These are phyloP conservation scores for Orthosia gothica DNA, from an alignment of 2,888 invertebrate genomes.

Conservation along the genomic window DNA sequence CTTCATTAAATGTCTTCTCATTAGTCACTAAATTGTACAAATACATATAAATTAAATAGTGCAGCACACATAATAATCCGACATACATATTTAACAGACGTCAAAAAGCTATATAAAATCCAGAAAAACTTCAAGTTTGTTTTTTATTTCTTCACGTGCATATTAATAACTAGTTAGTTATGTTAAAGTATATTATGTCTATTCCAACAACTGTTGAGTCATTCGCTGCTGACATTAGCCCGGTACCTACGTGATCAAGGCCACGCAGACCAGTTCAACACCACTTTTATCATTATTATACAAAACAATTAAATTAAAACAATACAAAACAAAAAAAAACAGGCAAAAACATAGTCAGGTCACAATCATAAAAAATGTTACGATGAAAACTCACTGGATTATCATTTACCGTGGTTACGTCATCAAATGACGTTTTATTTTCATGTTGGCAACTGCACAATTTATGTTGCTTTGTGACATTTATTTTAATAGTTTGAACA, in stretches of 20 bases:
- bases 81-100: no score
- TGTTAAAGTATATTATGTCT: not conserved
- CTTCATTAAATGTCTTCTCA: not conserved
- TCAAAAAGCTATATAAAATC: not conserved
- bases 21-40: conserved; percentile 7
- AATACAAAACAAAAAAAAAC: conserved; percentile 36
- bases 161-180: not conserved
- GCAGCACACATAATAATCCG: not conserved
- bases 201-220: conserved; percentile 40
- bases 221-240: conserved; percentile 15
- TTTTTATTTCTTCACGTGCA: not conserved
- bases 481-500: conserved; percentile 23
- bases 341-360: conserved; percentile 19
- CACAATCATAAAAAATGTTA: conserved; percentile 23
- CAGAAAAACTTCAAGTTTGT: not conserved
- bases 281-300: conserved; percentile 24
- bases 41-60: not conserved
- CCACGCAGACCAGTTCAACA: conserved; percentile 14
- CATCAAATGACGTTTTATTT: conserved; percentile 27
- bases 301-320: conserved; percentile 45
- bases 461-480: conserved; percentile 4
- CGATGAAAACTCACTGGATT: conserved; percentile 44
- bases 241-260: conserved; percentile 55
- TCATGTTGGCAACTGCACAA: conserved; percentile 29
- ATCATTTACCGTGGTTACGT: not conserved